A percentile compares a stretch with the other conserved stretches of the same genome.
Conservation (phyloP, 2,888 invertebrate species). For the Drosophila kambysellisi region DNA sequence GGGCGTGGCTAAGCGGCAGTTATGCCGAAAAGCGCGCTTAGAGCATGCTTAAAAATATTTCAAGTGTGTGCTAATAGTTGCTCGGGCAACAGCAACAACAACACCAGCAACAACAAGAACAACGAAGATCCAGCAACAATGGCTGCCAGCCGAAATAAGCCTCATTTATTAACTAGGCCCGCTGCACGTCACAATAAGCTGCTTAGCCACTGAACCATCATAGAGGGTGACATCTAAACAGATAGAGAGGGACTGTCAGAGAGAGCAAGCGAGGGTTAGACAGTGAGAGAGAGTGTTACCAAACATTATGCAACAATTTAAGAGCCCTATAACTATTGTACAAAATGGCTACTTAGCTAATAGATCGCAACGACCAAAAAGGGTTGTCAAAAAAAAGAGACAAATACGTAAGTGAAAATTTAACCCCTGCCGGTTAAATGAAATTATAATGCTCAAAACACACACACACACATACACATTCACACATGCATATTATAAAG, state of each 20-base stretch:
- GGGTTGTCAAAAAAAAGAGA: constrained; percentile 56
- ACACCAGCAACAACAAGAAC: constrained; percentile 1
- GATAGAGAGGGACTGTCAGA: background rate
- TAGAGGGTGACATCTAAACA: constrained; percentile 43
- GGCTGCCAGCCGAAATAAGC: constrained; percentile 56
- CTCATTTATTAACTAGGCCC: constrained; percentile 64
- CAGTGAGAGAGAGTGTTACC: constrained; percentile 20
- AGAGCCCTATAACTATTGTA: constrained; percentile 51
- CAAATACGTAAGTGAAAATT: constrained; percentile 39
- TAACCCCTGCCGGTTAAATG: constrained; percentile 78
- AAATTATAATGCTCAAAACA: constrained; percentile 69
- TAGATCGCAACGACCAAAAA: constrained; percentile 56
- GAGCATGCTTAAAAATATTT: constrained; percentile 57
- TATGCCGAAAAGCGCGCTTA: constrained; percentile 70
- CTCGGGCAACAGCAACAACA: constrained; percentile 43
- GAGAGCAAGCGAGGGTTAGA: no score
- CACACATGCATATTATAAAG: constrained; percentile 30
- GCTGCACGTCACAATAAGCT: constrained; percentile 62
- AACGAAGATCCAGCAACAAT: constrained; percentile 41
- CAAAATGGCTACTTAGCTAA: constrained; percentile 82
- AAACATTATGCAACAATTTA: constrained; percentile 68
- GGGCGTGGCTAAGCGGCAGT: constrained; percentile 71
- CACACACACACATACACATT: constrained; percentile 29
- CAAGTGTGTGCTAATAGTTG: constrained; percentile 66
- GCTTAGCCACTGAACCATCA: constrained; percentile 62